These are phyloP conservation scores for Sinocyclocheilus rhinocerous DNA, from an alignment of 2,113 vertebrate species.

Conservation along the genomic window DNA sequence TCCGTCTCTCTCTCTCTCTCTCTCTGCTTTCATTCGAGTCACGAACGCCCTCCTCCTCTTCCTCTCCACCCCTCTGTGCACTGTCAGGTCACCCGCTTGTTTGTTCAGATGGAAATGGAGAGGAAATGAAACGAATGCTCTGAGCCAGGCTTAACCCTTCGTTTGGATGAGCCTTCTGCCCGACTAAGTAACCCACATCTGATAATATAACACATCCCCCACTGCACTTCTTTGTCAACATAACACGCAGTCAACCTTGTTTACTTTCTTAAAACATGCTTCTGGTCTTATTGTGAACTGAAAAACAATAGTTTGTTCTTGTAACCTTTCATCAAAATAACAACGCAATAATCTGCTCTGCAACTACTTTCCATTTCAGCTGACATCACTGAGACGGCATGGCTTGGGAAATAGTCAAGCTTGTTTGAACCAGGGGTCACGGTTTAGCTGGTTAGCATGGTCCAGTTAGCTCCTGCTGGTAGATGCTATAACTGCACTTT, in stretches of 20 bases:
- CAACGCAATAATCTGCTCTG: too few relatives aligned
- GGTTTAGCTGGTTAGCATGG: too few relatives aligned
- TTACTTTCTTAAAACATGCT: background rate
- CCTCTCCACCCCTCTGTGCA: conserved; percentile 60
- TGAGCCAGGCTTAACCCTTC: conserved; percentile 72
- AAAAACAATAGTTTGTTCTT: background rate
- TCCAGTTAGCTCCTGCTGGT: too few relatives aligned
- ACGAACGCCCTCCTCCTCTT: conserved; percentile 49
- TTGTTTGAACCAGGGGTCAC: too few relatives aligned
- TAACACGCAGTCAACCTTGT: background rate
- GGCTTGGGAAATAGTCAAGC: too few relatives aligned
- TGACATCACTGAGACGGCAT: too few relatives aligned
- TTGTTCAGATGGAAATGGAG: conserved; percentile 79
- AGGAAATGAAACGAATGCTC: conserved; percentile 74
- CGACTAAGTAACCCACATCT: background rate
- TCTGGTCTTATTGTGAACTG: background rate
- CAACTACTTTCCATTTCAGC: too few relatives aligned
- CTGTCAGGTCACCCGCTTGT: conserved; percentile 78
- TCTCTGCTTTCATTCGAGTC: conserved; percentile 63
- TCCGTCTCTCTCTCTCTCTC: conserved; percentile 40
- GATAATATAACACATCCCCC: background rate
- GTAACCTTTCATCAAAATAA: background rate
- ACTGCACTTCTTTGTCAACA: background rate
- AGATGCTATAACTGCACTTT: too few relatives aligned
- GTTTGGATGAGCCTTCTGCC: conserved; percentile 51